Evolutionary conservation across 2,113 vertebrate species (phyloP), one percentile per base, ranked within the genome.

Genomic region (Oenanthe oenanthe): DNA sequence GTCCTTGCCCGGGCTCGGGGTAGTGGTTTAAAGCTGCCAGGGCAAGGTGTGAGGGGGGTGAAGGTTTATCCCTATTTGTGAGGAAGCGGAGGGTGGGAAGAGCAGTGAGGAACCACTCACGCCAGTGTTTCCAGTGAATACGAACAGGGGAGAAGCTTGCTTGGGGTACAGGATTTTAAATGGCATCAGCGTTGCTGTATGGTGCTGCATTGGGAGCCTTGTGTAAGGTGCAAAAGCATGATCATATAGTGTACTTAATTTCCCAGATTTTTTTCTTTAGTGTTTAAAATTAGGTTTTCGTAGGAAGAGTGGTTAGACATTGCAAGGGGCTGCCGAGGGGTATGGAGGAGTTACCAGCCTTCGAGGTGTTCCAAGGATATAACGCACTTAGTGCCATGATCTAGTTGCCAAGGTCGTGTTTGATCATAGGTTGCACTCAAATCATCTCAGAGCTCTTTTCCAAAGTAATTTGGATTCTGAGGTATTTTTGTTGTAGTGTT

Each of bases 61-160:
- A 14, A 8, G 28, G 6, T 53, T 67, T 53, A 11, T 45, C 7
- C 4, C 1, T 40, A 4, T 63, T 38, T 54, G 12, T n/a, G 43
- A 14, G 57, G 32, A 28, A 25, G 8, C 2, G 0, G 14, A 31
- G 20, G 5, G 17, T 60, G 26, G 2, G 3, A 24, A 34, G 26
- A 4, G 19, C 6, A 6, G 0, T 53, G 9, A 5, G 9, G 11
- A 29, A 0, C 1, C 1, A 0, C 9, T 32, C 2, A 4, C 2
- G 4, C 4, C 5, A 1, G 5, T 79, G 67, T 45, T 45, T 66
- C 9, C 14, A 47, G 6, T 75, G 71, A 89, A 85, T 94, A 9
- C 82, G 31, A 77, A 26, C 0, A 13, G 21, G 31, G 19, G 16
- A 67, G 26, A 83, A 42, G 45, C 15, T 22, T 87, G n/a, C 15